Percentiles rank a stretch among this genome's conserved stretches.
phyloP scores from a whole-genome alignment of 2,113 vertebrate genomes.

The Hypomesus transpacificus region DNA sequence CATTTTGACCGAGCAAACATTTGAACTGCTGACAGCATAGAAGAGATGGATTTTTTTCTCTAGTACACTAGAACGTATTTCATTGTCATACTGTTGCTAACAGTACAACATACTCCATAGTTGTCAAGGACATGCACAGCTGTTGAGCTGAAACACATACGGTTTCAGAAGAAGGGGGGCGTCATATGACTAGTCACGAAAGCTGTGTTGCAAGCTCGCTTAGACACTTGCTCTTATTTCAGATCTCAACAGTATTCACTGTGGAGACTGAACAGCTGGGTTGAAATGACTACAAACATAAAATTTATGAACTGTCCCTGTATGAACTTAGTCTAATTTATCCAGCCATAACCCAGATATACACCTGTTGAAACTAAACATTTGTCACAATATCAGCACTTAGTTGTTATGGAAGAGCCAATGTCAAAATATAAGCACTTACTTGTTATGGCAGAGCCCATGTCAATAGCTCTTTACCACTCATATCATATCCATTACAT shows the following conservation, averaged over 20 bases:
- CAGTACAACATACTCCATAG: slow-evolving; percentile 50
- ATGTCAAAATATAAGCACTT: neutral
- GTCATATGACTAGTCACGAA: slow-evolving; percentile 56
- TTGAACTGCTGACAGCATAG: too few species aligned
- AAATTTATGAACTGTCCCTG: neutral
- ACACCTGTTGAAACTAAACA: neutral
- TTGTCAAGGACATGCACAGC: slow-evolving; percentile 67
- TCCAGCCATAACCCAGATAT: neutral
- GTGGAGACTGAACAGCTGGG: slow-evolving; percentile 8
- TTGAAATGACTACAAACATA: slow-evolving; percentile 1
- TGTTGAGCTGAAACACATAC: slow-evolving; percentile 61
- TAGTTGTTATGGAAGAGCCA: too few species aligned
- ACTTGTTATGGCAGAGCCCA: too few species aligned
- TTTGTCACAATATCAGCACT: neutral
- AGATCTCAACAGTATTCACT: slow-evolving; percentile 55
- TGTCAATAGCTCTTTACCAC: too few species aligned
- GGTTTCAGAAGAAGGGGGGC: slow-evolving; percentile 36
- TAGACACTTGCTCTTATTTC: slow-evolving; percentile 57
- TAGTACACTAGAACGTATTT: slow-evolving; percentile 9
- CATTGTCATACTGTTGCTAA: slow-evolving; percentile 47
- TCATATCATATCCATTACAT: too few species aligned
- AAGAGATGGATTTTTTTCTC: too few species aligned
- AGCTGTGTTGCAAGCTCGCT: slow-evolving; percentile 48
- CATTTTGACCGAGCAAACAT: too few species aligned
- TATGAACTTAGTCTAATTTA: neutral